A percentile compares a stretch with the other conserved stretches of the same genome.
Evolutionary conservation across 2,888 invertebrate genomes (phyloP).

Genomic region (Cephus rjabovi): DNA sequence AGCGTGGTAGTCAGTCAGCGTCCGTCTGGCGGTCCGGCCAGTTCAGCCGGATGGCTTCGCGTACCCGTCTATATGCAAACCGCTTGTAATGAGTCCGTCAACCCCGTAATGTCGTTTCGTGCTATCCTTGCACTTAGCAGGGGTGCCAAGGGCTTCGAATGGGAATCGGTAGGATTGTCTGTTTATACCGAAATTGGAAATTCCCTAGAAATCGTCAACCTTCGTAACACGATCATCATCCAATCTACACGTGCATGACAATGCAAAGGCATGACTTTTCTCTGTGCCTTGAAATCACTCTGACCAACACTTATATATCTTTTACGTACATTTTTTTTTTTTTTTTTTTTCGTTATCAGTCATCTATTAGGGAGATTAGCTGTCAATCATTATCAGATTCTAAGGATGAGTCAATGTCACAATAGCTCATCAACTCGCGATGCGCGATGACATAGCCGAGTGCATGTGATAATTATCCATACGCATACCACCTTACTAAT

Average conservation of each 20-base stretch:
- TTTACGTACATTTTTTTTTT: background rate
- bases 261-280: background rate
- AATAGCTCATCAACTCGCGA: constrained; percentile 53
- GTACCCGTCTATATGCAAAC: constrained; percentile 63
- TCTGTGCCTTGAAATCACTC: background rate
- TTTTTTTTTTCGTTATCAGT: background rate
- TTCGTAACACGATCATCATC: background rate
- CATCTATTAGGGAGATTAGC: background rate
- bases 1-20: constrained; percentile 59
- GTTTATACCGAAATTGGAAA: background rate
- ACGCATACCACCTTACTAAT: constrained; percentile 25
- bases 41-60: constrained; percentile 26
- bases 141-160: constrained; percentile 37
- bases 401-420: constrained; percentile 23
- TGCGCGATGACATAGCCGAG: constrained; percentile 56
- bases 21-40: constrained; percentile 35
- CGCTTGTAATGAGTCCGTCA: constrained; percentile 65
- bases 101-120: constrained; percentile 63
- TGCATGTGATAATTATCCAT: constrained; percentile 57
- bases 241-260: background rate
- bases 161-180: constrained; percentile 20
- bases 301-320: background rate
- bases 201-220: background rate
- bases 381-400: background rate
- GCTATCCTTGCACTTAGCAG: constrained; percentile 61